These are phyloP conservation scores for Eilema caniola DNA, from an alignment of 2,888 invertebrate genomes.

Conservation along the genomic window DNA sequence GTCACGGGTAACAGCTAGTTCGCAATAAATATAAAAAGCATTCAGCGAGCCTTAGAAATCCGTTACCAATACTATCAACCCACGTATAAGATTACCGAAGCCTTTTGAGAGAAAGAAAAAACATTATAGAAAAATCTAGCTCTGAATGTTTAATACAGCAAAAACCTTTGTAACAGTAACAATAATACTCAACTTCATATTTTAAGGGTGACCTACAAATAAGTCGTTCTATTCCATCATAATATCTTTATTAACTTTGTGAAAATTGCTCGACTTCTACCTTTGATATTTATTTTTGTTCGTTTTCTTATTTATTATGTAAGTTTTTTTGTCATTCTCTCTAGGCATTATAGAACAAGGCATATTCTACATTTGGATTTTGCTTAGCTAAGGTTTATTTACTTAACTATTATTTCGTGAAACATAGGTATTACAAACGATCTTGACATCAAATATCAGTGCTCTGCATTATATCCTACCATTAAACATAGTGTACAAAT, in stretches of 20 bases:
- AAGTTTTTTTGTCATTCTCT: neutral
- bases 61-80: neutral
- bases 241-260: neutral
- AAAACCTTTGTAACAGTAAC: neutral
- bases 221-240: neutral
- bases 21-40: neutral
- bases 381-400: no score
- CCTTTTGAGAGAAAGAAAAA: neutral
- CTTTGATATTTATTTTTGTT: neutral
- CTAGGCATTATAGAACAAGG: neutral
- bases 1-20: no score
- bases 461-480: no score
- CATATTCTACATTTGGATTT: no score
- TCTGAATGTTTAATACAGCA: neutral
- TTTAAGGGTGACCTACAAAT: neutral
- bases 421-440: no score
- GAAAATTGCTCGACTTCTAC: neutral
- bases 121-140: constrained; percentile 1
- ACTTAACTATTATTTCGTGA: no score
- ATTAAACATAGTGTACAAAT: no score
- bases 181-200: neutral
- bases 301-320: neutral
- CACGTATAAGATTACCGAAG: neutral
- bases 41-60: neutral
- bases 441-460: no score